A percentile compares a stretch with the other conserved stretches of the same genome.
Evolutionary conservation across 2,797 vertebrate genomes (phyloP).

Genomic region (Sitta carolinensis): DNA sequence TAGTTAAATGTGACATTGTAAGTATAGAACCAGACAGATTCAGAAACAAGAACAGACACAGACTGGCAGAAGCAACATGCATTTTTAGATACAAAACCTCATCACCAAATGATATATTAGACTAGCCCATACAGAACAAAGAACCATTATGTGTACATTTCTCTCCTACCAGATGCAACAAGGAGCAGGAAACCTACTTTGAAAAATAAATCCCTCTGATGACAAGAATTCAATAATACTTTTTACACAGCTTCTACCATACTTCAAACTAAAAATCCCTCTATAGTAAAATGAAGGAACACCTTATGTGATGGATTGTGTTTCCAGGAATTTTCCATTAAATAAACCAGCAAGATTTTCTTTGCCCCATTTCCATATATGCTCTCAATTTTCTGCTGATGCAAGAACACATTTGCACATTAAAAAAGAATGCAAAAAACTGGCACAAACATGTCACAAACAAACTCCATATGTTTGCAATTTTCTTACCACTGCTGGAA

Average conservation of each 20-base stretch:
- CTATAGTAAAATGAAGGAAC: not conserved
- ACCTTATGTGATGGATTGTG: not conserved
- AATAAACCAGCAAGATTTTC: not conserved
- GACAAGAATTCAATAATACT: not conserved
- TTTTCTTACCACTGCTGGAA: slow-evolving; percentile 90
- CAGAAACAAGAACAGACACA: slow-evolving; percentile 15
- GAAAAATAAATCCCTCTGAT: slow-evolving; percentile 16
- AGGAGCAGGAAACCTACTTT: not conserved
- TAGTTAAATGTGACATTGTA: slow-evolving; percentile 4
- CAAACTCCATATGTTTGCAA: slow-evolving; percentile 57
- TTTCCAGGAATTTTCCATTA: not conserved
- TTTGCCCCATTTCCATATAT: not conserved
- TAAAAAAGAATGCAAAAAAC: not conserved
- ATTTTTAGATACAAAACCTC: not conserved
- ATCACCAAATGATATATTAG: not conserved
- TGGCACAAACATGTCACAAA: slow-evolving; percentile 50
- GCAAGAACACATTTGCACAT: not conserved
- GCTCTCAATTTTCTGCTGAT: not conserved
- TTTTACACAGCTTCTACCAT: not conserved
- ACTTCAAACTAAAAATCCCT: slow-evolving; percentile 3
- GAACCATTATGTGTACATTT: not conserved
- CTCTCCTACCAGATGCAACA: not conserved
- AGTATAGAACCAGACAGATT: not conserved
- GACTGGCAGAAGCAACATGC: not conserved
- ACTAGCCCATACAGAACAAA: not conserved